Evolutionary conservation across 1,140 invertebrate genomes (phyloP).

Genomic region (Pygmarrhopalites habei): DNA sequence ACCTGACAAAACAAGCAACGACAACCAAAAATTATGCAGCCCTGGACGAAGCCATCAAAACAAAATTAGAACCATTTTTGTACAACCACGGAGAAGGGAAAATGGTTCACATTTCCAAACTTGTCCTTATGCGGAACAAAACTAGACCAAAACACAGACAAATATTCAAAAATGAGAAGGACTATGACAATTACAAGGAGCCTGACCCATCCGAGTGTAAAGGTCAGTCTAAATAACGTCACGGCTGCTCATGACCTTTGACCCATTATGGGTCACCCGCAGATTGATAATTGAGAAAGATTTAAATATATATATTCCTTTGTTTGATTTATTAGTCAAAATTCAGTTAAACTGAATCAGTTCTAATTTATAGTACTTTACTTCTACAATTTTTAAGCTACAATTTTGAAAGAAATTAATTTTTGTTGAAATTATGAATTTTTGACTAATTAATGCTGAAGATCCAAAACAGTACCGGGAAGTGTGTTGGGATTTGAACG

Average conservation of each 20-base stretch:
- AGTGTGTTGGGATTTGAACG: conserved; percentile 85
- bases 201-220: conserved; percentile 29
- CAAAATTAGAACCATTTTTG: conserved; percentile 82
- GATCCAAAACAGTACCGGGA: conserved; percentile 66
- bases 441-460: no score
- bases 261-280: no score
- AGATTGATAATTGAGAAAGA: no score
- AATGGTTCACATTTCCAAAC: conserved; percentile 75
- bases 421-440: no score
- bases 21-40: conserved; percentile 82
- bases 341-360: no score
- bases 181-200: conserved; percentile 34
- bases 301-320: no score
- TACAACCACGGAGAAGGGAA: conserved; percentile 88
- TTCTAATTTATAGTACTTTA: no score
- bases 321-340: no score
- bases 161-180: conserved; percentile 35
- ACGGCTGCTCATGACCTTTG: no score
- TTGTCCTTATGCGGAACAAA: conserved; percentile 80
- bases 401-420: no score
- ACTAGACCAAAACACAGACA: conserved; percentile 64
- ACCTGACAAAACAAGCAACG: conserved; percentile 84
- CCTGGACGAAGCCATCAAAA: conserved; percentile 80
- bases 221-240: no score
- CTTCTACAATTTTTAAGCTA: no score